Conservation (phyloP, 2,797 vertebrate genomes). For the Balearica regulorum region DNA sequence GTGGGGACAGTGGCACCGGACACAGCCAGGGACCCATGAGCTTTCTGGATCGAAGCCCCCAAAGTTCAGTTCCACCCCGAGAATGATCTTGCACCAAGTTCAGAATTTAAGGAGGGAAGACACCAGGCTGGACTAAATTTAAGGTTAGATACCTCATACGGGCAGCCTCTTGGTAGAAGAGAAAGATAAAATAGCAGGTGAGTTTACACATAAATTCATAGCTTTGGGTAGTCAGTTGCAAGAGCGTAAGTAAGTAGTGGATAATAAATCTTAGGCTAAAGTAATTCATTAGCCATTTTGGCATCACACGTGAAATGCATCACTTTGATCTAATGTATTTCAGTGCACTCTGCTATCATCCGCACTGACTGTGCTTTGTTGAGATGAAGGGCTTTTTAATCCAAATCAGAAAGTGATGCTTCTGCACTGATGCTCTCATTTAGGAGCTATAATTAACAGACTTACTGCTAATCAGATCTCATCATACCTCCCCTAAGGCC, state of each 20-base stretch:
- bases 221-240: slow-evolving; percentile 8
- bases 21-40: neutral
- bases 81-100: neutral
- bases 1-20: neutral
- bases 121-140: neutral
- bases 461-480: slow-evolving; percentile 71
- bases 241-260: slow-evolving; percentile 6
- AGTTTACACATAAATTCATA: slow-evolving; percentile 15
- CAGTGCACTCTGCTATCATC: slow-evolving; percentile 51
- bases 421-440: slow-evolving; percentile 66
- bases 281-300: slow-evolving; percentile 47
- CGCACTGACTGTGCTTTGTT: slow-evolving; percentile 60
- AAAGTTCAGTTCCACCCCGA: neutral
- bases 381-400: slow-evolving; percentile 70
- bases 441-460: slow-evolving; percentile 73
- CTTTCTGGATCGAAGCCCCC: neutral
- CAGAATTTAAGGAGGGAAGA: neutral
- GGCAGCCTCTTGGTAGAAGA: neutral
- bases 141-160: neutral
- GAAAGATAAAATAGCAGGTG: neutral
- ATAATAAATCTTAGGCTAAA: slow-evolving; percentile 52
- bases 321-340: slow-evolving; percentile 52
- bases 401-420: slow-evolving; percentile 70
- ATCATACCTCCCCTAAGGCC: slow-evolving; percentile 25
- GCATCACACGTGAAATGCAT: slow-evolving; percentile 35